phyloP scores from a whole-genome alignment of 2,113 vertebrate genomes.

The Puffinus mauretanicus region DNA sequence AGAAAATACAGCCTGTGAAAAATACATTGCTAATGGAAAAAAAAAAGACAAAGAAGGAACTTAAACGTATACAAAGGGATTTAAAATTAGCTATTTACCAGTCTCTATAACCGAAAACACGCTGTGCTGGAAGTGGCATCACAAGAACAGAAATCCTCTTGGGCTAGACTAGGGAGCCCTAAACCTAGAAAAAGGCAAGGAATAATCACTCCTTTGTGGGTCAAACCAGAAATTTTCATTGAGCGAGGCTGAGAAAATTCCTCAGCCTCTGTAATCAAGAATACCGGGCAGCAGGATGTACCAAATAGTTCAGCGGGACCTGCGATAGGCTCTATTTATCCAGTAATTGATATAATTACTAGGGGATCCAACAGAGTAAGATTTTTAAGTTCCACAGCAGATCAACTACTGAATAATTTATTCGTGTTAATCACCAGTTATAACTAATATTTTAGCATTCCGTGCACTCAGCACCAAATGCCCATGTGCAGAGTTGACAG shows the following conservation, averaged over 20 bases:
- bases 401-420: not conserved
- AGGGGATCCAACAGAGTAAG: not conserved
- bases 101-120: not conserved
- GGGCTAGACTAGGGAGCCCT: not conserved
- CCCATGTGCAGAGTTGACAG: not conserved
- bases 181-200: not conserved
- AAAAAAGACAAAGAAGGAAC: too few relatives aligned
- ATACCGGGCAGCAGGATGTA: not conserved
- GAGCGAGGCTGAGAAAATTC: not conserved
- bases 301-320: rapidly evolving
- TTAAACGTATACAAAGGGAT: not conserved
- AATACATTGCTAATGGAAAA: not conserved
- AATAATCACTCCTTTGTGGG: not conserved
- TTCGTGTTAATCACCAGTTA: not conserved
- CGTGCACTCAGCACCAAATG: not conserved
- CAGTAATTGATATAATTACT: not conserved
- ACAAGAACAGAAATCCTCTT: not conserved
- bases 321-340: not conserved
- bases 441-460: not conserved
- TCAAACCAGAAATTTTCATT: not conserved
- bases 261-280: not conserved
- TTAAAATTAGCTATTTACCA: not conserved
- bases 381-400: not conserved
- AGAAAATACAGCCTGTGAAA: not conserved
- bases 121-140: not conserved